phyloP scores from a whole-genome alignment of 2,113 vertebrate species.

The Hiodon alosoides region DNA sequence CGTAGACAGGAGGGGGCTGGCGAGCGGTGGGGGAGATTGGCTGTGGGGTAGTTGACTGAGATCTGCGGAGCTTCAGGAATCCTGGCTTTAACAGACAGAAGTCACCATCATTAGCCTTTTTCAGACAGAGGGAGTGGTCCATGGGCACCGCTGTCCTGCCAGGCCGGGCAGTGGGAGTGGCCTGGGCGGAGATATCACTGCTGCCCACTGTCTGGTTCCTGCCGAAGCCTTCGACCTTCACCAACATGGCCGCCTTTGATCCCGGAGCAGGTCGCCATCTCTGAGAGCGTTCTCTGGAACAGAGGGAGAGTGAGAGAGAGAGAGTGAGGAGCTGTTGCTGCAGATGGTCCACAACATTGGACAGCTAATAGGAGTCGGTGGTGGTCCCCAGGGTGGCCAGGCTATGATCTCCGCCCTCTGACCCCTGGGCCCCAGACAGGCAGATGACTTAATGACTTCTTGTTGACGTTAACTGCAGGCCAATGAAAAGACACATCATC shows the following conservation, averaged over 20 bases:
- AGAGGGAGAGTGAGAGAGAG: not conserved
- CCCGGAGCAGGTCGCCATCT: conserved; percentile 78
- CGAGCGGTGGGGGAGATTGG: conserved; percentile 27
- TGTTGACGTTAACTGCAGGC: too few species aligned
- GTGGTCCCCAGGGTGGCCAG: not conserved
- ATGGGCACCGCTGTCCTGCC: conserved; percentile 50
- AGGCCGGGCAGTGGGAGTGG: conserved; percentile 47
- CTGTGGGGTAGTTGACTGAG: too few species aligned
- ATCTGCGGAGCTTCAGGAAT: too few species aligned
- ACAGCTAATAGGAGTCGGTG: not conserved
- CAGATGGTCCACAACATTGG: too few species aligned
- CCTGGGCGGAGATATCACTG: conserved; percentile 39
- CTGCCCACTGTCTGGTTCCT: conserved; percentile 52
- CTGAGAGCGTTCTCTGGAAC: conserved; percentile 59
- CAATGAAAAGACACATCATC: too few species aligned
- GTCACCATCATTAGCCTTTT: conserved; percentile 75
- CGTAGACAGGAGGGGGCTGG: conserved; percentile 72
- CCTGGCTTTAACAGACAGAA: conserved; percentile 52
- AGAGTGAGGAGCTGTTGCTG: not conserved
- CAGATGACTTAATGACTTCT: too few species aligned
- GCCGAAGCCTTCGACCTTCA: conserved; percentile 76
- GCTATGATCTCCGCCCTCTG: not conserved
- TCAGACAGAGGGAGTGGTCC: conserved; percentile 34
- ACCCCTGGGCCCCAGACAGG: not conserved
- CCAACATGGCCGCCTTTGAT: conserved; percentile 79